Base-by-base conservation (phyloP, 1,140 invertebrate species). In the Marisa cornuarietis region DNA sequence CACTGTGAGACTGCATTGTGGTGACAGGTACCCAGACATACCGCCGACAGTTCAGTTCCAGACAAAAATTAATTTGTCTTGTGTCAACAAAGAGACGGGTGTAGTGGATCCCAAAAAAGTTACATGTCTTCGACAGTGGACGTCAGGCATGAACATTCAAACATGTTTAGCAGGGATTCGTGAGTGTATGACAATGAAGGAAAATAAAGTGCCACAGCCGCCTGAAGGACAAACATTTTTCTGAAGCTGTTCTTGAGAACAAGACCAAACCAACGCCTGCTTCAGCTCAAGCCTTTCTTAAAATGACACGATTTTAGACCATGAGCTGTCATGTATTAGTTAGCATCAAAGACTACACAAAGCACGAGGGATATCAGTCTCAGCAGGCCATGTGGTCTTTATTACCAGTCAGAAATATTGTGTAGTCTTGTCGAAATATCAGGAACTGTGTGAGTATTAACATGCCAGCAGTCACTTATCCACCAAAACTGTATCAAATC, bases 31-130 rank as follows among this genome's bases (percentile, higher is more conserved):
- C 93, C 98, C 98, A 78, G 97, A 98, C 92, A 96, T 99, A 91
- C 95, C 97, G 84, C 98, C 98, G 78, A 95, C 93, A 89, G 95
- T 98, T 89, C 95, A 95, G 92, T 99, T 99, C 94, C 94, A 98
- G 89, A 98, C 97, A 92, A 97, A 96, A 94, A 98, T 99, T 92
- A 99, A 99, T 93, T 97, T 99, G 94, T 98, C 95, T 92, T 98
- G 97, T 92, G 97, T 99, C 87, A 98, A 95, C 88, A 81, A 81
- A 63, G 81, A 83, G 11, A 84, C 77, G 69, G 86, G 86, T 79
- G 74, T 80, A 78, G 78, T 83, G 24, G 74, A 79, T 61, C 66
- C 73, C 22, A 63, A 54, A 26, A 83, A 83, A 63, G 71, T 84
- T 66, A 58, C 79, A 20, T 75, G 65, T 51, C 72, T 83, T 73